Evolutionary conservation across 1,140 invertebrate species (phyloP), one percentile per base, ranked within the genome.

Genomic region (Drosophila simulans): DNA sequence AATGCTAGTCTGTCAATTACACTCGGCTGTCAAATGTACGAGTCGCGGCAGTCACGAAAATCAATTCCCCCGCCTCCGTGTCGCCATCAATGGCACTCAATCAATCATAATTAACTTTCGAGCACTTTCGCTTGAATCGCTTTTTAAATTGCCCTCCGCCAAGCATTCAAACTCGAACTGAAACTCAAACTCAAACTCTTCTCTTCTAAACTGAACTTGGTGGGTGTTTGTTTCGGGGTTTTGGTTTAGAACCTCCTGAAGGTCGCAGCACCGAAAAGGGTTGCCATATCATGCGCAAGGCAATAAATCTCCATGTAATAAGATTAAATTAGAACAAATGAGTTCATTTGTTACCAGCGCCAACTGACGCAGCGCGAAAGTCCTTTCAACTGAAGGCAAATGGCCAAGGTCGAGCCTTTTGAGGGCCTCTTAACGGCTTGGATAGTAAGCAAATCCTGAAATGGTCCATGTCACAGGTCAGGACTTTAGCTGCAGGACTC

Each of bases 271-370:
- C 37, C 34, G 34, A 49, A 85, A 85, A 82, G 83, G 83, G 78
- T 88, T 82, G 62, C 43, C 83, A 66, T 63, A 60, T 77, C 78
- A 82, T 82, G 83, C 83, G 69, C 68, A 63, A 45, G 65, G 83
- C 83, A 86, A 86, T 86, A 86, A 86, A 86, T 86, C 83, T 82
- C 80, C 56, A 43, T 63, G 64, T 86, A 88, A 86, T 88, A 78
- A 71, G 82, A 82, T 86, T 82, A 86, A 88, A 86, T 86, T 86
- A 73, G 84, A 86, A 88, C 82, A 86, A 85, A 86, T 86, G 82
- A 88, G 82, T 88, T 82, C 78, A 86, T 86, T 86, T 86, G 74
- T 78, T 86, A 34, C n/a, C 13, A 12, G 12, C 43, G 62, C 72
- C 78, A 66, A 54, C 58, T 46, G 49, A 56, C 77, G 60, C 42